These are phyloP conservation scores for Hydrotaea cyrtoneurina DNA, from an alignment of 2,888 invertebrate genomes.

Conservation along the genomic window DNA sequence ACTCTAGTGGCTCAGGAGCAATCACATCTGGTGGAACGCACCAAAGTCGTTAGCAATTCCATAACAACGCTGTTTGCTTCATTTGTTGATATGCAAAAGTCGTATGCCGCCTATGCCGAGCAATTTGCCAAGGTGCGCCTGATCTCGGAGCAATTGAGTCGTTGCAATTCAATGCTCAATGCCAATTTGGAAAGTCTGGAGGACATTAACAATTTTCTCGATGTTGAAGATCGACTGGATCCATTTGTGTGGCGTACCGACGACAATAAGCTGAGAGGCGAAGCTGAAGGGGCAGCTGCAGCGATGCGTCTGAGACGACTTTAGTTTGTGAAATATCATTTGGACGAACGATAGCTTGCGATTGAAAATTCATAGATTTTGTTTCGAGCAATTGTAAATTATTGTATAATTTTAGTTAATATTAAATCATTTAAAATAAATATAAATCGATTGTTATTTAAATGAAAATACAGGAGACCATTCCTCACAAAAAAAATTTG, in stretches of 20 bases:
- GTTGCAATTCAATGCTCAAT: slow-evolving; percentile 90
- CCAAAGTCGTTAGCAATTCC: slow-evolving; percentile 88
- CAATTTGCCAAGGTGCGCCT: slow-evolving; percentile 91
- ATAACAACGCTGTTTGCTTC: slow-evolving; percentile 86
- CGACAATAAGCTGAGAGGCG: slow-evolving; percentile 75
- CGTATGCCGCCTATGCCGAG: slow-evolving; percentile 92
- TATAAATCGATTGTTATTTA: slow-evolving; percentile 53
- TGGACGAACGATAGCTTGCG: not conserved
- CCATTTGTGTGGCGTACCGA: slow-evolving; percentile 95
- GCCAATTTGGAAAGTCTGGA: slow-evolving; percentile 93
- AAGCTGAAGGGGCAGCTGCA: slow-evolving; percentile 72
- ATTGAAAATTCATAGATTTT: not conserved
- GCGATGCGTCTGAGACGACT: slow-evolving; percentile 71
- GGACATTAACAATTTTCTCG: slow-evolving; percentile 90
- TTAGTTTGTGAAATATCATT: slow-evolving; percentile 63
- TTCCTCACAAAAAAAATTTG: no score
- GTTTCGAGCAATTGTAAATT: slow-evolving; percentile 43
- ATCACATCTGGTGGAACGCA: slow-evolving; percentile 86
- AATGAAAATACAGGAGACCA: slow-evolving; percentile 15
- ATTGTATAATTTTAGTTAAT: slow-evolving; percentile 58
- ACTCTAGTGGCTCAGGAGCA: slow-evolving; percentile 91
- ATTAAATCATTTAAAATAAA: slow-evolving; percentile 22
- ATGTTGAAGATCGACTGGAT: slow-evolving; percentile 90
- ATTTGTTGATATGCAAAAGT: slow-evolving; percentile 90
- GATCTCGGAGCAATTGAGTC: slow-evolving; percentile 89